Evolutionary conservation across 2,888 invertebrate genomes (phyloP), one percentile per base, ranked within the genome.

Genomic region (Noctua fimbriata): DNA sequence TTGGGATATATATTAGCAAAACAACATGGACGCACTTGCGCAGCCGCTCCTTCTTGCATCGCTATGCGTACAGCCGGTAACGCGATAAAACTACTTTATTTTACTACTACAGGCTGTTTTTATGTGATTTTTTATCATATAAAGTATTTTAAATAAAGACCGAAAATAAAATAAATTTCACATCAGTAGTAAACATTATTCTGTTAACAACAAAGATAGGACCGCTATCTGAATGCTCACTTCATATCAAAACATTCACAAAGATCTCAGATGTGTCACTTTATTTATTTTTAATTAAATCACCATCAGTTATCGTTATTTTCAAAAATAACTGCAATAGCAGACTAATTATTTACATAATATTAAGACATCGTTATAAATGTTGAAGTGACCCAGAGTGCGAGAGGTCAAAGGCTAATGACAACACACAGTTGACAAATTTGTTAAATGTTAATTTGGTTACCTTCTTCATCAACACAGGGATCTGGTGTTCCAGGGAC

Each of bases 401-500:
- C 60, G 2, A 32, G 36, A 81, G 78, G 87, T 78, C 83, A 88
- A 81, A 90, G 81, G 84, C 73, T 85, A 87, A 74, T 67, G 82
- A 84, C 83, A 80, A 85, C 79, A 78, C 55, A 77, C 55, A 78
- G 66, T 82, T 77, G 77, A 81, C 63, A 60, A 85, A 82, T 80
- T 36, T 70, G 75, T 74, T 73, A 80, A 47, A 78, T 78, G 72
- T 78, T 76, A 73, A 70, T 76, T 77, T 79, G 36, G 81, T 91
- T 95, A 97, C 96, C 96, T 97, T 94, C 89, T 96, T 94, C 88
- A 96, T 93, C 83, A 97, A 92, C 87, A 93, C 95, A 90, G 96
- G 95, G 87, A 96, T 93, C 92, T 95, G 95, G 84, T 94, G 95
- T 87, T 96, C 96, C 93, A 96, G 90, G 82, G 96, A 95, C 95